phyloP scores from a whole-genome alignment of 2,888 invertebrate genomes.

The Pycnomerus fuliginosus region DNA sequence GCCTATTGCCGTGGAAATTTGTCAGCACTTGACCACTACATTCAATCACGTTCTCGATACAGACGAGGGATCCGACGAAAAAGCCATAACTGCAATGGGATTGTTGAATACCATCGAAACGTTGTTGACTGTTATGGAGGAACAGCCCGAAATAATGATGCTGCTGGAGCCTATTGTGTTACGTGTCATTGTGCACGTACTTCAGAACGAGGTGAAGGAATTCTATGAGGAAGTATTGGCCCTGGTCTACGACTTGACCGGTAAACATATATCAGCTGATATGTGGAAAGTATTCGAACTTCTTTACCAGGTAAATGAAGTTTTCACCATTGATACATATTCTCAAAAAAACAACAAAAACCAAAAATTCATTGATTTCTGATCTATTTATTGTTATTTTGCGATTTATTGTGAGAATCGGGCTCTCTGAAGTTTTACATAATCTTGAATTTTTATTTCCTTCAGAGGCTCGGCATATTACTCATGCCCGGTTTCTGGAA shows the following conservation, averaged over 20 bases:
- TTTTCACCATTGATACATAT: neutral
- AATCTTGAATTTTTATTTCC: no score
- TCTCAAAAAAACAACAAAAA: neutral
- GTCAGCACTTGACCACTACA: constrained; percentile 84
- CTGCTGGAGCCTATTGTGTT: constrained; percentile 90
- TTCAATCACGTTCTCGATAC: constrained; percentile 75
- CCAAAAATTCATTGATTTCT: no score
- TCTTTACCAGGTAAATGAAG: constrained; percentile 64
- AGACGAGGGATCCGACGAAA: constrained; percentile 89
- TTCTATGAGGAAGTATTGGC: constrained; percentile 97
- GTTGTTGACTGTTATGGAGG: constrained; percentile 90
- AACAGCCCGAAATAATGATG: constrained; percentile 77
- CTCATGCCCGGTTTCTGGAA: no score
- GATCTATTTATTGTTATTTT: no score
- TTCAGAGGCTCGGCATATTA: no score
- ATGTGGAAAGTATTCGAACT: constrained; percentile 96
- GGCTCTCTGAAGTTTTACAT: no score
- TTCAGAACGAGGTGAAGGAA: constrained; percentile 75
- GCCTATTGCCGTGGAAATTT: constrained; percentile 93
- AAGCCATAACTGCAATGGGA: constrained; percentile 96
- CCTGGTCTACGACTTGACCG: constrained; percentile 87
- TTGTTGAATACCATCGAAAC: constrained; percentile 95
- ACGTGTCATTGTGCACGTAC: constrained; percentile 82
- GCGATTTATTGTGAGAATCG: no score
- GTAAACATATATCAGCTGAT: constrained; percentile 82